Conservation (phyloP, 2,888 invertebrate genomes). For the Noctuana brunneofusca region DNA sequence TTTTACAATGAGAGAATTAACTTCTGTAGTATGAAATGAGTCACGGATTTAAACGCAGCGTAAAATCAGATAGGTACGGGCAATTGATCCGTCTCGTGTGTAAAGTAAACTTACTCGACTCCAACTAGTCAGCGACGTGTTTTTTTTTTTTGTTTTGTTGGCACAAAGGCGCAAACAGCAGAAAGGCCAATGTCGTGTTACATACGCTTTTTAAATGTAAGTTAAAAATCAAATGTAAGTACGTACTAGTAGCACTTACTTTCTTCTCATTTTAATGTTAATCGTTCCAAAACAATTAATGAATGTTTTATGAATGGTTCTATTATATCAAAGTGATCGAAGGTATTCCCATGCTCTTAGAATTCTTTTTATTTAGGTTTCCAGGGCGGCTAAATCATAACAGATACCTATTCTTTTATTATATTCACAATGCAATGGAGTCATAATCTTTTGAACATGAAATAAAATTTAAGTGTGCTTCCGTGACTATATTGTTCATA, state of each 20-base stretch:
- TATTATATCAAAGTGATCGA: too few relatives aligned
- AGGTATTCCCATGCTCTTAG: too few relatives aligned
- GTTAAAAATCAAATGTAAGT: too few relatives aligned
- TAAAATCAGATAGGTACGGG: conserved; percentile 24
- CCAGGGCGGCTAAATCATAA: not conserved
- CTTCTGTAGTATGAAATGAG: conserved; percentile 18
- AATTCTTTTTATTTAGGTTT: not conserved
- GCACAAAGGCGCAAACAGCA: not conserved
- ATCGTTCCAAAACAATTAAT: too few relatives aligned
- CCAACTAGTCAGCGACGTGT: not conserved
- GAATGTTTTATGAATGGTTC: too few relatives aligned
- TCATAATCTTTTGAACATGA: not conserved
- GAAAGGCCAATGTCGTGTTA: not conserved
- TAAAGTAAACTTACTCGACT: not conserved
- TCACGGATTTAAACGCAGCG: conserved; percentile 29
- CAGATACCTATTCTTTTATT: not conserved
- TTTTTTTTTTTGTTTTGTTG: not conserved
- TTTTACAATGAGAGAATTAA: conserved; percentile 24
- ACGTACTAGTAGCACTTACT: too few relatives aligned
- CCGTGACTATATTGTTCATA: conserved; percentile 8
- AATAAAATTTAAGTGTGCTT: not conserved
- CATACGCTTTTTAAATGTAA: too few relatives aligned
- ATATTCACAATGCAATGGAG: not conserved
- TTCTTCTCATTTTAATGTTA: too few relatives aligned
- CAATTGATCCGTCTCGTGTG: conserved; percentile 21